Conservation (phyloP, 2,888 invertebrate species). For the Sinelater perroti region DNA sequence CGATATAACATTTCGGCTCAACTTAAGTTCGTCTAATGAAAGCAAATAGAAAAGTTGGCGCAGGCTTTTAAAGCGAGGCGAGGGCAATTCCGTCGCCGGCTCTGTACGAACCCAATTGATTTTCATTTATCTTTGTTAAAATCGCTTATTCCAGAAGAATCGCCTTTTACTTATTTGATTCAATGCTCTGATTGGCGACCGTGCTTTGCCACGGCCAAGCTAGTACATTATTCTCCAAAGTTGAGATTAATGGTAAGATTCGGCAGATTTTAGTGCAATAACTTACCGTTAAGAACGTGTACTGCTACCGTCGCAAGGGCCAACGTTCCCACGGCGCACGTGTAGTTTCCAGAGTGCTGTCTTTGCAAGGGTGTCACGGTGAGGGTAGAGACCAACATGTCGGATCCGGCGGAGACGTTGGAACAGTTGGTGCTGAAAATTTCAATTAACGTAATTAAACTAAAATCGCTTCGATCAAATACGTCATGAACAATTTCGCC, state of each 20-base stretch:
- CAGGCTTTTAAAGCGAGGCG: slow-evolving; percentile 32
- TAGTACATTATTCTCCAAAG: slow-evolving; percentile 49
- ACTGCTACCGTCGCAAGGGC: slow-evolving; percentile 68
- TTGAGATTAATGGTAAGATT: slow-evolving; percentile 52
- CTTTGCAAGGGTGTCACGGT: slow-evolving; percentile 65
- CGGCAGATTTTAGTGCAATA: slow-evolving; percentile 50
- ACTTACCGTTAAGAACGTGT: slow-evolving; percentile 70
- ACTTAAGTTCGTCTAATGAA: slow-evolving; percentile 26
- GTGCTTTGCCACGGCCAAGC: slow-evolving; percentile 42
- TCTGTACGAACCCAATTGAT: slow-evolving; percentile 41
- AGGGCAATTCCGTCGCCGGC: slow-evolving; percentile 29
- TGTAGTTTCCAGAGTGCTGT: slow-evolving; percentile 69
- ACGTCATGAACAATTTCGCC: slow-evolving; percentile 26
- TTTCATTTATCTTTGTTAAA: slow-evolving; percentile 48
- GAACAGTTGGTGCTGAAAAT: slow-evolving; percentile 56
- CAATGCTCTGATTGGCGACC: slow-evolving; percentile 39
- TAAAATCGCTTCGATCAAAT: slow-evolving; percentile 29
- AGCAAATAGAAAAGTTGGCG: slow-evolving; percentile 31
- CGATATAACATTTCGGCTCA: slow-evolving; percentile 42
- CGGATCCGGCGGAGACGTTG: slow-evolving; percentile 59
- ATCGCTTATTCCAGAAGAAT: slow-evolving; percentile 40
- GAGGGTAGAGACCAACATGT: slow-evolving; percentile 62
- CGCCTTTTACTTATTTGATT: slow-evolving; percentile 41
- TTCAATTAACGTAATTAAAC: slow-evolving; percentile 27
- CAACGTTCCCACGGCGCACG: slow-evolving; percentile 62